Evolutionary conservation across 2,888 invertebrate species (phyloP), one percentile per base, ranked within the genome.

Genomic region (Pterostichus niger): DNA sequence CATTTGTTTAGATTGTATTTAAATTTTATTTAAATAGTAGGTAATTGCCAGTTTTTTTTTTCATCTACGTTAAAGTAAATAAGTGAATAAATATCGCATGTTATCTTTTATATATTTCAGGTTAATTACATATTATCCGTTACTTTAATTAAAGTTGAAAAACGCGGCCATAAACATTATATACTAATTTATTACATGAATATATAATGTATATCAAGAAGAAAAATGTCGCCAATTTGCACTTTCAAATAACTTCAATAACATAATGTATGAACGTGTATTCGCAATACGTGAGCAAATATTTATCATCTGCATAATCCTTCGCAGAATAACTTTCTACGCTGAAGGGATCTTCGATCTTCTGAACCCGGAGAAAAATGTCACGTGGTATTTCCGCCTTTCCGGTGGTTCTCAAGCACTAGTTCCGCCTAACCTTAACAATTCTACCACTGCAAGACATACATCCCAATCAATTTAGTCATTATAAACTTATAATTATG

Each of bases 261-360:
- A 31, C 24, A 10, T 64, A 64, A 31, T n/a, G 35, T 31, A 64
- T 64, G 35, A 35, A 64, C 31, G 33, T 9, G 54, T 54, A 33
- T 35, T 24, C 3, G 3, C 24, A 24, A 24, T 24, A 1, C 24
- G 24, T 24, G n/a, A 11, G 35, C 33, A 64, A 64, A 73, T 73
- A 73, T 24, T 71, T 73, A 46, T 73, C 31, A 73, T 17, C 15
- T 75, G 13, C 52, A 75, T 75, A 52, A 49, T 75, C 52, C 33
- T 54, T 46, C 46, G 5, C 46, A 75, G 24, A 13, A 52, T 44
- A 75, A 75, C 75, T 75, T 75, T 75, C 75, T 75, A 17, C 54
- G 75, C 75, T 54, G n/a, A 75, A 49, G 75, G 75, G 75, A 75
- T 75, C 54, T 31, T 64, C 64, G 75, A 75, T 75, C 54, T 31